Conservation (phyloP, 2,113 vertebrate genomes). For the Hiodon tergisus region DNA sequence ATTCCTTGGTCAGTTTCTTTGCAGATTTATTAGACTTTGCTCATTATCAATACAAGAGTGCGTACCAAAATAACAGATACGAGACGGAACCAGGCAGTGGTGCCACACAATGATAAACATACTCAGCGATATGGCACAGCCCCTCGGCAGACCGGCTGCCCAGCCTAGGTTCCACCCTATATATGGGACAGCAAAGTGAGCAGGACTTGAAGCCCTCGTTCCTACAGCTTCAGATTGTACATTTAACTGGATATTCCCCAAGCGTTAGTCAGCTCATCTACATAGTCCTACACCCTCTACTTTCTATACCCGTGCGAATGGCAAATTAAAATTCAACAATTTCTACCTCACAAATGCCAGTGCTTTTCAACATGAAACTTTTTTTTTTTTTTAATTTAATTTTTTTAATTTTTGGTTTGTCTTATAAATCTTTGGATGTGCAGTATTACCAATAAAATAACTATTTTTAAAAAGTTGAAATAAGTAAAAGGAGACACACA, state of each 20-base stretch:
- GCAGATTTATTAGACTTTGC: conserved; percentile 71
- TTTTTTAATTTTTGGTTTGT: conserved; percentile 59
- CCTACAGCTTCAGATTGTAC: conserved; percentile 66
- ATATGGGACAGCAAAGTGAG: conserved; percentile 37
- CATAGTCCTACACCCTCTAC: conserved; percentile 59
- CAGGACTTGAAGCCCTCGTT: conserved; percentile 58
- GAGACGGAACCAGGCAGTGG: conserved; percentile 54
- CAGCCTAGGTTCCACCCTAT: conserved; percentile 51
- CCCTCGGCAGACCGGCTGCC: conserved; percentile 68
- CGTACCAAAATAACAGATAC: conserved; percentile 63
- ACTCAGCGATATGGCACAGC: conserved; percentile 52
- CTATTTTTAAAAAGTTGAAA: conserved; percentile 66
- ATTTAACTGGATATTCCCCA: conserved; percentile 63
- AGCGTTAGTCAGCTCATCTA: conserved; percentile 69
- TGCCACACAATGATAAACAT: conserved; percentile 55
- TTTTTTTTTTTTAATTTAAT: conserved; percentile 37
- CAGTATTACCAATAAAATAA: conserved; percentile 78
- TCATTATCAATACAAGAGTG: conserved; percentile 62
- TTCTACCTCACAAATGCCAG: conserved; percentile 79
- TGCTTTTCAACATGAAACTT: conserved; percentile 74
- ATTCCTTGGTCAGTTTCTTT: conserved; percentile 53
- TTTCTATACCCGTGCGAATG: conserved; percentile 77
- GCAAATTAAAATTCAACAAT: conserved; percentile 64
- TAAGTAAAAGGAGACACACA: conserved; percentile 66
- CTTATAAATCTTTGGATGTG: conserved; percentile 82